Percentiles rank a stretch among this genome's conserved stretches.
Conservation (phyloP, 2,888 invertebrate genomes). For the Lapara coniferarum region DNA sequence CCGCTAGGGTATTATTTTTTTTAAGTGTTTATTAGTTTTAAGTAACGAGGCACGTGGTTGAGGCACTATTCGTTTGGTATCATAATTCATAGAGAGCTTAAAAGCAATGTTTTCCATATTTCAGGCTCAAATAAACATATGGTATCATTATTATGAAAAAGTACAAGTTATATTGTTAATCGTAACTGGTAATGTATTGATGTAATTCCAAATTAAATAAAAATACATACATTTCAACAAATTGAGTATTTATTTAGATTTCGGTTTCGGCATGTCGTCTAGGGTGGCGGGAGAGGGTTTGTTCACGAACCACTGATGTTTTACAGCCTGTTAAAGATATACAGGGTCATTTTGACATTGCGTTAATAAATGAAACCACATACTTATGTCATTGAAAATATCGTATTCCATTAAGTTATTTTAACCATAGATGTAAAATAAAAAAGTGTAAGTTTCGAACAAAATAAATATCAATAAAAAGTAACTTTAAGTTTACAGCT, state of each 20-base stretch:
- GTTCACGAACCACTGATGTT: slow-evolving; percentile 88
- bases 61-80: slow-evolving; percentile 8
- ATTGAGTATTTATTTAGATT: slow-evolving; percentile 43
- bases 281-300: slow-evolving; percentile 86
- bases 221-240: slow-evolving; percentile 48
- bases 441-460: too few relatives aligned
- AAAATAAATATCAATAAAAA: too few relatives aligned
- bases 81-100: not conserved
- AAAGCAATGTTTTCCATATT: slow-evolving; percentile 18
- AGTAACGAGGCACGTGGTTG: not conserved
- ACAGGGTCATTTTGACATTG: too few relatives aligned
- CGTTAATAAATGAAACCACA: too few relatives aligned
- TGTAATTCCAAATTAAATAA: slow-evolving; percentile 54
- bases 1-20: slow-evolving; percentile 11
- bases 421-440: too few relatives aligned
- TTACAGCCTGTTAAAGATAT: slow-evolving; percentile 85
- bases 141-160: slow-evolving; percentile 47
- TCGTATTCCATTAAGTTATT: too few relatives aligned
- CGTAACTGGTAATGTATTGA: slow-evolving; percentile 55
- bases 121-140: slow-evolving; percentile 28
- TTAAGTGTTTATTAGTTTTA: slow-evolving; percentile 20
- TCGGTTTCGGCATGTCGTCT: slow-evolving; percentile 87
- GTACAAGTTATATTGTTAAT: slow-evolving; percentile 69
- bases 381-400: too few relatives aligned
- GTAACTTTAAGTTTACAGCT: too few relatives aligned